Base-by-base conservation (phyloP, 2,797 vertebrate species). In the Phalloptychus januarius region DNA sequence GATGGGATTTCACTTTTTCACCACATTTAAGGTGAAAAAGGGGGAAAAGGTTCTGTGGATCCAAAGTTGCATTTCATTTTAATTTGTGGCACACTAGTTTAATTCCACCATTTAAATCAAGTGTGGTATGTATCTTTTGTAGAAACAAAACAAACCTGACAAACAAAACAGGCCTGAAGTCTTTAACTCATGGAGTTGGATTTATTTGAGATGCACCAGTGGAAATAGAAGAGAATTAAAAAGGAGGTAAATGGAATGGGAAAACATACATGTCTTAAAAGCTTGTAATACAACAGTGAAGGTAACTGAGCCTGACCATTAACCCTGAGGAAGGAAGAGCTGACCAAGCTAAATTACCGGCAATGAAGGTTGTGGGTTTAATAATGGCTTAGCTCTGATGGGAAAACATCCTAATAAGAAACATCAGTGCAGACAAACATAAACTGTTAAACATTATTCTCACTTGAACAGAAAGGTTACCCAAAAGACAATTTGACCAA, bases 41-140 rank as follows among this genome's bases (percentile, higher is more conserved):
- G 69, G 72, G 65, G 38, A 61, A 85, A 71, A 50, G 82, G 85
- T 80, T 78, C 71, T 89, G 89, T 78, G 85, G 90, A 88, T 73
- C 74, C 12, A 12, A 78, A 20, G 7, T 0, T 31, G 72, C 1
- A 58, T 58, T 31, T 58, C 11, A 58, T 58, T 58, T 58, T 12
- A 58, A 65, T 63, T 20, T 65, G 36, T 31, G 16, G 36, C 1
- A 8, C 61, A 65, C 8, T 36, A 15, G 61, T 20, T 63, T 63
- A 65, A 65, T 65, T 38, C 36, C 36, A 23, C 8, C 18, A 65
- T 65, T 65, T 23, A 36, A 38, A 65, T 65, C 63, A 65, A 36
- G 18, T 65, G 10, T 65, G 36, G 4, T 23, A 65, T 36, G 4
- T 5, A 12, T 65, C 10, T 65, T 38, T 20, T 40, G 38, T 5